A percentile compares a stretch with the other conserved stretches of the same genome.
Conservation (phyloP, 2,888 invertebrate genomes). For the Drosophila formosana region DNA sequence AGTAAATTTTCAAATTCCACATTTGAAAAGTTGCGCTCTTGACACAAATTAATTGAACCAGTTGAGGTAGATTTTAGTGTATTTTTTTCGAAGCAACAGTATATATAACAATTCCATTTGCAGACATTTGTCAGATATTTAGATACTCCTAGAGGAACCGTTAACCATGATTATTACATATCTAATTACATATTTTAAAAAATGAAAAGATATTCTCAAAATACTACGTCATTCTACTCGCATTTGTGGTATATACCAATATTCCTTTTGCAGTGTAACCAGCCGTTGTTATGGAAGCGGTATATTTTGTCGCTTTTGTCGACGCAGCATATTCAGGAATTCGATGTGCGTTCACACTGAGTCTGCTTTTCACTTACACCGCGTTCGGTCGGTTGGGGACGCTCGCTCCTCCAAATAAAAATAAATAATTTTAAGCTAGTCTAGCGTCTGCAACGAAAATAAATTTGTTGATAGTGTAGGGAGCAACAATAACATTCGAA, state of each 20-base stretch:
- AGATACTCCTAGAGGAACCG: not conserved
- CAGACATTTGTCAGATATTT: not conserved
- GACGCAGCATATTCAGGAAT: not conserved
- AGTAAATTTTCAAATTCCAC: too few species aligned
- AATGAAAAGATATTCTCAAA: too few species aligned
- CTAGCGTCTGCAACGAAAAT: conserved; percentile 55
- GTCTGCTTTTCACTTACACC: conserved; percentile 53
- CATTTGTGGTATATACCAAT: not conserved
- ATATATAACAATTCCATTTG: not conserved
- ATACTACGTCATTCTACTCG: too few species aligned
- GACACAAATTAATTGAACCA: not conserved
- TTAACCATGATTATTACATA: too few species aligned
- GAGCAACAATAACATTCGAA: conserved; percentile 1
- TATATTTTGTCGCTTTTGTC: not conserved
- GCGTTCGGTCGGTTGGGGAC: conserved; percentile 62
- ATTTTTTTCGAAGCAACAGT: not conserved
- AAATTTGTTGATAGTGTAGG: conserved; percentile 15
- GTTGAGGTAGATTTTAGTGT: not conserved
- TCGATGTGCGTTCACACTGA: conserved; percentile 43
- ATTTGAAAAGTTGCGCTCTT: conserved; percentile 52
- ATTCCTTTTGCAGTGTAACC: not conserved
- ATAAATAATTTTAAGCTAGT: conserved; percentile 63
- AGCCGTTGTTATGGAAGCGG: not conserved
- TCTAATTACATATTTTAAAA: too few species aligned
- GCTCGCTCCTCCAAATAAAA: conserved; percentile 40